Evolutionary conservation across 1,140 invertebrate species (phyloP), one percentile per base, ranked within the genome.

Genomic region (Gryon sp.): DNA sequence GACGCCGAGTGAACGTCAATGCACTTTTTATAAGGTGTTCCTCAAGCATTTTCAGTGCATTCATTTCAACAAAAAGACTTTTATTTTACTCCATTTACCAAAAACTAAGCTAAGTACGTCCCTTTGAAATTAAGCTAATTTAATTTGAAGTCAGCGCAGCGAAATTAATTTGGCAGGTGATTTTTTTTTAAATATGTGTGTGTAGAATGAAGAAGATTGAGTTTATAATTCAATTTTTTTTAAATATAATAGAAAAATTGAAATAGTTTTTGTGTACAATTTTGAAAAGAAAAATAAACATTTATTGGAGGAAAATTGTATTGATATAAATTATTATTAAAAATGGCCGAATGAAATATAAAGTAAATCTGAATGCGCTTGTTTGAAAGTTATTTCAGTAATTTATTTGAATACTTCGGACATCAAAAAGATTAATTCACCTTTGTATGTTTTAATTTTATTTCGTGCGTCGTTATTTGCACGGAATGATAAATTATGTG

Each of bases 401-500:
- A 59, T 59, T 59, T 36, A 16, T 62, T 62, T 24, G 14, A 65
- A 65, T 15, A 30, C 16, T 40, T 43, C 5, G 4, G 14, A 50
- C 28, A 66, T 53, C 24, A 46, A 38, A 55, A 68, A 57, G 40
- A 57, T 68, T 57, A 69, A 48, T 48, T 69, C 4, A 41, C 4
- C 26, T 55, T 68, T 57, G 40, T 46, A 8, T 11, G 30, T 55
- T 46, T 68, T 46, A 55, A 68, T 68, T 57, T 68, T 50, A 52
- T 55, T 55, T 66, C 18, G 16, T 0, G n/a, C 16, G 26, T 34
- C 38, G 34, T 59, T 60, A 40, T 59, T 69, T 22, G 32, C 50
- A 16, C 32, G 12, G 34, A 59, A 69, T 50, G 34, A 69, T 69
- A 52, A 60, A 70, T 70, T 36, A 52, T 57, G 30, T 48, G 45